Evolutionary conservation across 2,888 invertebrate genomes (phyloP), one percentile per base, ranked within the genome.

Genomic region (Ferdinandea cuprea): DNA sequence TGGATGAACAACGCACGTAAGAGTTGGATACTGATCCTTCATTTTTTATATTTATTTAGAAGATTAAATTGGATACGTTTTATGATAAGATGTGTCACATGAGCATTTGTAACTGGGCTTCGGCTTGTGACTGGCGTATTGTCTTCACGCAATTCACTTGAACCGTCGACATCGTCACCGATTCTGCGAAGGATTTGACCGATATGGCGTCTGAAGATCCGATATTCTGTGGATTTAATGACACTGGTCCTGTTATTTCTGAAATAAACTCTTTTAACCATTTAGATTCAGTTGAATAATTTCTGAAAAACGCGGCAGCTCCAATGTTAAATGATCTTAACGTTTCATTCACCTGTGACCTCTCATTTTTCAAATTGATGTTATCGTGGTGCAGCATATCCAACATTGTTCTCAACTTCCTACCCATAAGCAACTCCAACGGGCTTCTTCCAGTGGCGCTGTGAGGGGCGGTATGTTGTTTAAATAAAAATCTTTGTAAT

Each of bases 401-500:
- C 19, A 21, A 11, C 46, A 46, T 46, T 9, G 46, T 21, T 46
- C 46, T 46, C 19, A 46, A 46, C 19, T 46, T 46, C 19, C 46
- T 46, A 9, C 46, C 68, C 32, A 54, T 56, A 9, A 56, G 21
- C 19, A 56, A 25, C 9, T 56, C 44, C n/a, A 44, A 28, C n/a
- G 46, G 68, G 7, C 44, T 46, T 68, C 44, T 54, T 42, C 68
- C 68, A 19, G 46, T 46, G 7, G 5, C 19, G 19, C 19, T 19
- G 46, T 46, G 46, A 11, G 21, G 46, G 2, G 54, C 56, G 0
- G 37, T 37, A 37, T 68, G 68, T 21, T 42, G 68, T 56, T 69
- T 69, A 35, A 58, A 56, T 8, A 58, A 35, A 69, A 69, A 69
- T 48, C 68, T 46, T 46, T 58, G 68, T 21, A 69, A 2, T 37